Conservation (phyloP, 2,113 vertebrate species). For the Indicator indicator region DNA sequence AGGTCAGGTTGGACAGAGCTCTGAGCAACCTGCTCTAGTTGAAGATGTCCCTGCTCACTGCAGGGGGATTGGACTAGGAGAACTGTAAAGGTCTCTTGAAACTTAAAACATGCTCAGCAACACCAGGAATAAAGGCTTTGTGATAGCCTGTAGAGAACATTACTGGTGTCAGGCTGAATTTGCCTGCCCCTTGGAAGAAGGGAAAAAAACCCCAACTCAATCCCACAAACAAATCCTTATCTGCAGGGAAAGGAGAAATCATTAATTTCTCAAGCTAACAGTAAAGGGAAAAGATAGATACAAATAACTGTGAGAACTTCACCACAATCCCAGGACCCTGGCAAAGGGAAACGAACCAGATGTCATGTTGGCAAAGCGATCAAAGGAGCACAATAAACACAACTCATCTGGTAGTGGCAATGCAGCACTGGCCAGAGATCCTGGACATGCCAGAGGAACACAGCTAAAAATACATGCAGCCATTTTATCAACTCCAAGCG, state of each 20-base stretch:
- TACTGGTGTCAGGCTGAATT: background rate
- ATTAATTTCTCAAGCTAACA: background rate
- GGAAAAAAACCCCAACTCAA: background rate
- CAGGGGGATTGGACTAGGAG: no score
- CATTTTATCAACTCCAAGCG: background rate
- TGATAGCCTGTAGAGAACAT: background rate
- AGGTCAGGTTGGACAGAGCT: no score
- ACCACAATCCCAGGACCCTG: background rate
- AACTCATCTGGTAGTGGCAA: background rate
- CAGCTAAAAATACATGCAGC: background rate
- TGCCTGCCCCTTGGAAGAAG: background rate
- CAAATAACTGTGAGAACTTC: slow-evolving; percentile 19
- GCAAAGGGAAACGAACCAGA: slow-evolving; percentile 10
- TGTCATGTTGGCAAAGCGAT: background rate
- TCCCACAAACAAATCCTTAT: background rate
- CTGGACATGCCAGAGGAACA: background rate
- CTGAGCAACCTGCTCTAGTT: no score
- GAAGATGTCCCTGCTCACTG: no score
- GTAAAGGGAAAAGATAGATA: background rate
- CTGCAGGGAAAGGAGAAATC: background rate
- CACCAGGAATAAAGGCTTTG: background rate
- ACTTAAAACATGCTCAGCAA: background rate
- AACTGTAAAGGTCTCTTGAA: no score
- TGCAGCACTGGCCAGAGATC: background rate
- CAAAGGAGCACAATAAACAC: background rate